Evolutionary conservation across 2,888 invertebrate genomes (phyloP).

Genomic region (Stenoptilia bipunctidactyla): DNA sequence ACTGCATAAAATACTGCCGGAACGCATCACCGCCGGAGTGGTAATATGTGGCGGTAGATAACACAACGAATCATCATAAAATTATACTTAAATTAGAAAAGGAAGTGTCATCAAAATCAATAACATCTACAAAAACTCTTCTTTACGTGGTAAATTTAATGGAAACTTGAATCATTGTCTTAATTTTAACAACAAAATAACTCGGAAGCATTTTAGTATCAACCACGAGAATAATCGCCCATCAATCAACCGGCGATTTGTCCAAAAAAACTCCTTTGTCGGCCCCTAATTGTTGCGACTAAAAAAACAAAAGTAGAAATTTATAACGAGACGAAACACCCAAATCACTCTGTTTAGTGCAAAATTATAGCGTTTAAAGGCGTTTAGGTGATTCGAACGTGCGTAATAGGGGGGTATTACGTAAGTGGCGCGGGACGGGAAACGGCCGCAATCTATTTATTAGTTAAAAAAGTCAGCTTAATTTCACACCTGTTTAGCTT

Average conservation of each 20-base stretch:
- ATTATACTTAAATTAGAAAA: too few species aligned
- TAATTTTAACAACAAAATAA: slow-evolving; percentile 40
- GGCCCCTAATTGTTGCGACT: slow-evolving; percentile 44
- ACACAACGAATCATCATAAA: too few species aligned
- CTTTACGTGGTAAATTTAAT: too few species aligned
- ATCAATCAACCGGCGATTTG: slow-evolving; percentile 52
- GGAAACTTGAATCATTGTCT: slow-evolving; percentile 25
- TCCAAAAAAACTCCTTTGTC: slow-evolving; percentile 49
- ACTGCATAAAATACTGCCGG: too few species aligned
- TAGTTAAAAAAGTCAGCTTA: slow-evolving; percentile 55
- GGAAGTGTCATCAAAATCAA: slow-evolving; percentile 16
- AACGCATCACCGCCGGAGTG: too few species aligned
- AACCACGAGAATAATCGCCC: slow-evolving; percentile 58
- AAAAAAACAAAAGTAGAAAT: slow-evolving; percentile 66
- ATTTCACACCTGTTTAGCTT: slow-evolving; percentile 69
- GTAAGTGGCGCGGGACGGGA: slow-evolving; percentile 45
- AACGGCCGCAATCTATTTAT: slow-evolving; percentile 59
- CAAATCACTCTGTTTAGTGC: slow-evolving; percentile 67
- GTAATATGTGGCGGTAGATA: too few species aligned
- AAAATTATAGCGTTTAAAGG: slow-evolving; percentile 64
- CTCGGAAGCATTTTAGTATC: slow-evolving; percentile 55
- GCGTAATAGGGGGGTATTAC: slow-evolving; percentile 50
- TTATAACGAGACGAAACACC: slow-evolving; percentile 61
- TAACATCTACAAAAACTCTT: slow-evolving; percentile 27
- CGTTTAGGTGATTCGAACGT: slow-evolving; percentile 59